Evolutionary conservation across 2,888 invertebrate species (phyloP), one percentile per base, ranked within the genome.

Genomic region (Athalia rosae): DNA sequence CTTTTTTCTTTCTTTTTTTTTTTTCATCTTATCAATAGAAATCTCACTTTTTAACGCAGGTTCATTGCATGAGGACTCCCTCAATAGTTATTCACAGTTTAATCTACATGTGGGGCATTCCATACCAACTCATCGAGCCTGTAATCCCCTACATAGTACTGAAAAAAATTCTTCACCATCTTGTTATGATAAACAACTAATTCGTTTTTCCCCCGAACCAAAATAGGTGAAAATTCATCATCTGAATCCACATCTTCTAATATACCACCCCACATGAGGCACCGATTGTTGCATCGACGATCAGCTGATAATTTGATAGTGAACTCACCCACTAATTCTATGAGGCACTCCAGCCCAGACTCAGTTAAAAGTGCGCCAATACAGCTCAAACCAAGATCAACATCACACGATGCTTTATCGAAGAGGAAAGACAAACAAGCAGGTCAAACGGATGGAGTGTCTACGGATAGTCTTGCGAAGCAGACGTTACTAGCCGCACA

Each of bases 401-500:
- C 85, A 13, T 90, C 90, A 4, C 88, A 89, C 77, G 89, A 89
- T 82, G 84, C 86, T 11, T 78, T 87, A 13, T 83, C 87, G 2
- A 87, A 86, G 77, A 85, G 83, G 62, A 84, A 83, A 73, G 84
- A 86, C 13, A 85, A 85, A 63, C 80, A 82, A 15, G 80, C 83
- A n/a, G 81, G 80, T 45, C 84, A 85, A 78, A 79, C 79, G n/a
- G 86, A 87, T 63, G 85, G 86, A 9, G 86, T 87, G 11, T 90
- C 91, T 43, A 93, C 94, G 85, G 94, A 94, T 86, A 94, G 94
- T 88, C 91, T 95, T 85, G 95, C 94, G 53, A 92, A 94, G 81
- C 94, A 95, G 86, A 93, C 95, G 47, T 89, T 96, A 82, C 92
- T 96, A 85, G 95, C 95, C 61, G 95, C 95, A 79, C 95, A 95